Evolutionary conservation across 1,140 invertebrate genomes (phyloP).

Genomic region (Magallana gigas): DNA sequence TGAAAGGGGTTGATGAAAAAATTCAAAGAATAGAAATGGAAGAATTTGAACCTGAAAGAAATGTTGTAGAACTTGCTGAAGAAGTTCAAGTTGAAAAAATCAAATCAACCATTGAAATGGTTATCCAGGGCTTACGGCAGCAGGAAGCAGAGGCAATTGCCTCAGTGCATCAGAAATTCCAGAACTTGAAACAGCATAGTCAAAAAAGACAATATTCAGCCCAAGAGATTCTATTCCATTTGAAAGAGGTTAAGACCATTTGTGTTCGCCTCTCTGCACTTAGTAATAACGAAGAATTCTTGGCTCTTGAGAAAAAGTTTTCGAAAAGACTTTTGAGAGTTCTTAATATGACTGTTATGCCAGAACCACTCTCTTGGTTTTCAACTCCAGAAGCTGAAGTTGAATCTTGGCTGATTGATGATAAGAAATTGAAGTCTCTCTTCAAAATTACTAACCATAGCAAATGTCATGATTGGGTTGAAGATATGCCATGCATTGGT

Average conservation of each 20-base stretch:
- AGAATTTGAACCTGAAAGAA: slow-evolving; percentile 19
- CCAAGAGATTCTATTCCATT: background rate
- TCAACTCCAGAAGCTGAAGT: background rate
- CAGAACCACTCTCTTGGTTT: slow-evolving; percentile 2
- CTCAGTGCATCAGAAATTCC: background rate
- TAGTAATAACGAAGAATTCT: background rate
- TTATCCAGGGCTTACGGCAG: background rate
- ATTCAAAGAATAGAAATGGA: slow-evolving; percentile 19
- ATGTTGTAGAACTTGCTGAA: background rate
- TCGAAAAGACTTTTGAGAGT: background rate
- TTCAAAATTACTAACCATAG: background rate
- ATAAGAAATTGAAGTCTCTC: slow-evolving; percentile 10
- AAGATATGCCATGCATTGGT: slow-evolving; percentile 1
- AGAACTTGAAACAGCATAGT: background rate
- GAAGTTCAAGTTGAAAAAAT: slow-evolving; percentile 3
- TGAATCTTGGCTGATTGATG: background rate
- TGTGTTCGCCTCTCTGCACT: background rate
- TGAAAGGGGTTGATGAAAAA: slow-evolving; percentile 34
- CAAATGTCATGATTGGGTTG: background rate
- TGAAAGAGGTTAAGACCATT: slow-evolving; percentile 19
- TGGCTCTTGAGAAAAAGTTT: background rate
- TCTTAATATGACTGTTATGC: background rate
- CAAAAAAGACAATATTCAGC: slow-evolving; percentile 11
- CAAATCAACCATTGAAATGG: background rate
- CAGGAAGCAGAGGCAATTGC: slow-evolving; percentile 17